Evolutionary conservation across 2,113 vertebrate genomes (phyloP), one percentile per base, ranked within the genome.

Genomic region (Puntigrus tetrazona): DNA sequence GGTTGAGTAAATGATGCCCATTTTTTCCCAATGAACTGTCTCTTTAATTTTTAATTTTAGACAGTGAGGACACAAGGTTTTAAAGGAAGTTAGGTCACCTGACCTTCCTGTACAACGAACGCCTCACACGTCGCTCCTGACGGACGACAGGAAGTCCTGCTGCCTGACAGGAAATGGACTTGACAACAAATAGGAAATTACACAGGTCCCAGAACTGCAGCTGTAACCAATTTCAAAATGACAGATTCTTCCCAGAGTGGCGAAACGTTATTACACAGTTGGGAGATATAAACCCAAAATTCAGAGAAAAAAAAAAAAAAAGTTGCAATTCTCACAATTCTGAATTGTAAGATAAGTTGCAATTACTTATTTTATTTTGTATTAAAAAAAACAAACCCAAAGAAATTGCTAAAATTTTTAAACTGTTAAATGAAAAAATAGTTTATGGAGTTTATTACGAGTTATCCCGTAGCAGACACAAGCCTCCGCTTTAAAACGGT

Each of bases 81-180:
- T 63, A 57, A 52, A 87, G 89, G 88, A 89, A 84, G 84, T 83
- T 78, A 78, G 41, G 20, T 85, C 83, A 85, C 75, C n/a, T 36
- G 73, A 83, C 18, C 83, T 52, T 67, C 31, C 45, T 79, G 85
- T 83, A 89, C 85, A 86, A 55, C 85, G 67, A 82, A 50, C 76
- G 87, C 84, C 36, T 10, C 61, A 59, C 79, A 67, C 69, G 27
- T 29, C 77, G 84, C 63, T 43, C 1, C 43, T 77, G 74, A 80
- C 36, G 14, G 59, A 80, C 80, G 84, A 89, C 86, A 91, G 92
- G 92, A 94, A 92, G 87, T 22, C 83, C 91, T 85, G 88, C 83
- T 85, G 85, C 86, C 85, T 85, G 81, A 86, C 52, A 88, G 92
- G 91, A 94, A 93, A 90, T 9, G 63, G 89, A 82, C 86, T 90